phyloP scores from a whole-genome alignment of 2,888 invertebrate genomes.

The Catocala nupta region DNA sequence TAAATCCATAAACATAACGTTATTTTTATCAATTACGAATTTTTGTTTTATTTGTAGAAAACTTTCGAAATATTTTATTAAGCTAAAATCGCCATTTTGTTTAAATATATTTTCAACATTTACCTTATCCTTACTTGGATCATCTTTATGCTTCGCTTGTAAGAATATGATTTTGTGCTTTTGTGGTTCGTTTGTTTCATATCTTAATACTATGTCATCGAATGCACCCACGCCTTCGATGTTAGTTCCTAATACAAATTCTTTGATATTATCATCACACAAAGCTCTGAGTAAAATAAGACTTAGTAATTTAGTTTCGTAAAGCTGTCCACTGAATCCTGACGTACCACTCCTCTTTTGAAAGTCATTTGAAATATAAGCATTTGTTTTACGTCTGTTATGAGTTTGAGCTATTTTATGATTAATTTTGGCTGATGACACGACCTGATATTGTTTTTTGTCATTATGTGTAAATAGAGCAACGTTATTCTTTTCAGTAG shows the following conservation, averaged over 20 bases:
- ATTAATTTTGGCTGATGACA: no score
- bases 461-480: no score
- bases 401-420: neutral
- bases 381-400: neutral
- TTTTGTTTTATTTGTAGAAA: conserved; percentile 33
- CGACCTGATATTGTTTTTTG: no score
- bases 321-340: conserved; percentile 46
- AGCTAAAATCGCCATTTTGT: conserved; percentile 16
- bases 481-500: conserved; percentile 13
- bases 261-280: conserved; percentile 27
- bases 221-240: conserved; percentile 44
- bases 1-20: conserved; percentile 30
- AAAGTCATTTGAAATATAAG: neutral
- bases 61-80: conserved; percentile 39
- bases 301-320: conserved; percentile 46
- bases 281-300: conserved; percentile 40
- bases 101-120: conserved; percentile 34
- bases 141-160: conserved; percentile 49
- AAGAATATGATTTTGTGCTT: conserved; percentile 38
- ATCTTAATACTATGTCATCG: conserved; percentile 49
- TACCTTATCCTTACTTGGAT: conserved; percentile 19
- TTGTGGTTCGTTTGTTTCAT: conserved; percentile 22
- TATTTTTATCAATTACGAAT: conserved; percentile 21
- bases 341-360: conserved; percentile 14
- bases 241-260: conserved; percentile 39